These are phyloP conservation scores for Rhagium mordax DNA, from an alignment of 2,888 invertebrate species.

Conservation along the genomic window DNA sequence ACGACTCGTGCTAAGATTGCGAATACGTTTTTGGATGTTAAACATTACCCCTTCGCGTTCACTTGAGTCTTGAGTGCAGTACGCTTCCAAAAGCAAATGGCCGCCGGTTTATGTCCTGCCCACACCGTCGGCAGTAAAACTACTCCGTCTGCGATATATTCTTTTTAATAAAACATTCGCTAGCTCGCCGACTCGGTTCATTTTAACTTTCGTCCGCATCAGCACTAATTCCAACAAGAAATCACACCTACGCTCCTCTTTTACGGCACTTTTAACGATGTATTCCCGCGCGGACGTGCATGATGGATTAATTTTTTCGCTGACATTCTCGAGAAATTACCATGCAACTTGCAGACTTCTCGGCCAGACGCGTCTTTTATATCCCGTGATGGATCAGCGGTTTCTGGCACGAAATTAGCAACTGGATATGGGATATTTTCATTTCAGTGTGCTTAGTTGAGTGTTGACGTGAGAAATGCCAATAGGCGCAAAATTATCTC, in stretches of 20 bases:
- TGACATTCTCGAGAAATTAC: constrained; percentile 9
- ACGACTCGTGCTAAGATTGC: too few species aligned
- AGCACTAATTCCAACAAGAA: constrained; percentile 4
- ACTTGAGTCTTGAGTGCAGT: too few species aligned
- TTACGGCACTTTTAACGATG: background rate
- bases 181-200: background rate
- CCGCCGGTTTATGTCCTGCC: background rate
- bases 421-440: background rate
- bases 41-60: too few species aligned
- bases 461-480: too few species aligned
- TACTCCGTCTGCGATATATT: background rate
- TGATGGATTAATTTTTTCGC: constrained; percentile 12
- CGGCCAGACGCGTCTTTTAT: background rate
- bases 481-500: too few species aligned
- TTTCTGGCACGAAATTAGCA: background rate
- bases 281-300: background rate
- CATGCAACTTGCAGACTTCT: background rate
- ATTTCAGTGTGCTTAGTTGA: too few species aligned
- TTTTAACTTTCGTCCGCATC: background rate
- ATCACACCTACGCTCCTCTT: constrained; percentile 2
- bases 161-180: background rate
- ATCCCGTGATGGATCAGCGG: background rate
- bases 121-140: background rate
- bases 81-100: background rate
- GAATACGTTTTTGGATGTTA: too few species aligned